Percentiles rank a stretch among this genome's conserved stretches.
Conservation (phyloP, 2,888 invertebrate species). For the Agonopterix arenella region DNA sequence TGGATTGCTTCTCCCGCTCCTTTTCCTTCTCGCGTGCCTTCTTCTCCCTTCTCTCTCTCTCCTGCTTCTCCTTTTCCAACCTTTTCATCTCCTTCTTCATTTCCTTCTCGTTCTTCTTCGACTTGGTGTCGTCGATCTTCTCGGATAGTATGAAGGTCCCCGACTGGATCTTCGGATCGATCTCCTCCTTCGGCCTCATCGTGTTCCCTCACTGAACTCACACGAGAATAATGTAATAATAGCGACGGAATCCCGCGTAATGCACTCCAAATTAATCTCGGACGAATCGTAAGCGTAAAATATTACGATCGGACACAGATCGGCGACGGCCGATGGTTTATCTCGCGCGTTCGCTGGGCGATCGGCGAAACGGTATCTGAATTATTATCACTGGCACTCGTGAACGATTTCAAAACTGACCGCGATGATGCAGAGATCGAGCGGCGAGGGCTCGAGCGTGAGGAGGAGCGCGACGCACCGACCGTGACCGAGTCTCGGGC, state of each 20-base stretch:
- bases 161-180: constrained; percentile 57
- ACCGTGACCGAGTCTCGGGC: constrained; percentile 21
- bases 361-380: constrained; percentile 55
- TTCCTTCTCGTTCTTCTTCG: constrained; percentile 66
- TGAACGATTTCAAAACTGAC: constrained; percentile 40
- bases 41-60: constrained; percentile 67
- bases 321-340: constrained; percentile 36
- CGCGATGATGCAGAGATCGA: constrained; percentile 33
- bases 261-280: constrained; percentile 45
- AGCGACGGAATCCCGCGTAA: constrained; percentile 42
- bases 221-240: constrained; percentile 41
- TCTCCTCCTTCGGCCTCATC: constrained; percentile 67
- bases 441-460: constrained; percentile 10
- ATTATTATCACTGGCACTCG: constrained; percentile 57
- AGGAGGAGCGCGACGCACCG: constrained; percentile 15
- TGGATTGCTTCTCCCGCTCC: constrained; percentile 62
- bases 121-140: constrained; percentile 71
- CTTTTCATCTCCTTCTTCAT: constrained; percentile 72
- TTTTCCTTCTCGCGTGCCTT: constrained; percentile 72
- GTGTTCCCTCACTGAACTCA: constrained; percentile 29
- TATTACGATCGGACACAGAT: constrained; percentile 48
- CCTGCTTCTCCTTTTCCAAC: constrained; percentile 68
- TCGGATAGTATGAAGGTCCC: constrained; percentile 77
- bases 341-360: constrained; percentile 43
- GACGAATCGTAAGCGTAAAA: constrained; percentile 39